Evolutionary conservation across 2,888 invertebrate species (phyloP), one percentile per base, ranked within the genome.

Genomic region (Strigamia maritima): DNA sequence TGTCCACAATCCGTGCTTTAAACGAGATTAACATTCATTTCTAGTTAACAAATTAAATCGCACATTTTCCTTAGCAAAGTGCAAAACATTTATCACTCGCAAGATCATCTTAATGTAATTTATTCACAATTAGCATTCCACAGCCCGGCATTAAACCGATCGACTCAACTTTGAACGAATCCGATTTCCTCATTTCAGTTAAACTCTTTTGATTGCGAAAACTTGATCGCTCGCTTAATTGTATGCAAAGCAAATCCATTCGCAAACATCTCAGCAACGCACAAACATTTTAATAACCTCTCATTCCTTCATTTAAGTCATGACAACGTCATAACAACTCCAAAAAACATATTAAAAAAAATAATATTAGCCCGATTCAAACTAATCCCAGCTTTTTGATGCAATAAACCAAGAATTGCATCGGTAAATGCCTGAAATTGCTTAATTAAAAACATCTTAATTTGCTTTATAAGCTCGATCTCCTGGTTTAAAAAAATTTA

Each of bases 1-100:
- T 7, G 19, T 19, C 54, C n/a, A 54, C 10, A n/a, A 19, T 54
- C 54, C 54, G 19, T 12, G 16, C 44, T 44, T n/a, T 4, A n/a
- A 16, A 12, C 1, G 44, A 44, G 44, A 44, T 54, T 54, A 54
- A 6, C n/a, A 54, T 54, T 22, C 19, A 19, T 54, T 54, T 54
- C n/a, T 19, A 54, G 54, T 54, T 54, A 54, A 54, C 54, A 54
- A 19, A 54, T 54, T 54, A 54, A 35, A 54, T 54, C 54, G n/a
- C 54, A 54, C 44, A 12, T n/a, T 44, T 14, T 14, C 44, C 44
- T 14, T 16, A 12, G n/a, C 2, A 44, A 3, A 14, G 14, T n/a
- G 44, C 44, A 44, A 44, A 44, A 16, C 44, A 44, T 44, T 35
- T 44, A 44, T n/a, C 14, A 44, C n/a, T 1, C n/a, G 44, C 44